Base-by-base conservation (phyloP, 2,113 vertebrate species). In the Martes martes region DNA sequence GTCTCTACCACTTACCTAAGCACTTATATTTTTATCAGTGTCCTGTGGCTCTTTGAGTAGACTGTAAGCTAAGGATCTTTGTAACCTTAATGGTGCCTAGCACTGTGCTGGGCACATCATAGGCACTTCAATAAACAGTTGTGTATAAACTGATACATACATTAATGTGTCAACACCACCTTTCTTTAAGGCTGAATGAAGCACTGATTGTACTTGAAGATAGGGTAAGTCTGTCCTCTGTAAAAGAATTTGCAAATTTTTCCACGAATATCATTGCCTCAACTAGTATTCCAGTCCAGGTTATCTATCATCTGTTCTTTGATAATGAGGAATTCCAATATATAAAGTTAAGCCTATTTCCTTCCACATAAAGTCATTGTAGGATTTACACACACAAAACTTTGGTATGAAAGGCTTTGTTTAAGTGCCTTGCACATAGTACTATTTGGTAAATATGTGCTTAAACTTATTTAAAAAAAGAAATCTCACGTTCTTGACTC, bases 341-440 rank as follows among this genome's bases (percentile, higher is more conserved):
- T 61, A 63, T 2, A 71, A 55, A 74, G 83, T 89, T 84, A 89
- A 92, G 81, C 19, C 39, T 82, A 42, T 76, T 47, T 84, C 47
- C 47, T 81, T 69, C 78, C 71, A 55, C 55, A 45, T 55, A 79
- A 89, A 67, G 50, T 52, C 33, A 86, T 6, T 86, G 63, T 2
- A 7, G 47, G 28, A 63, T 39, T 82, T 94, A 50, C 45, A 74
- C 39, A 69, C 26, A 42, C 7, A 87, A 63, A 57, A 85, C 5
- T 87, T 93, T n/a, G n/a, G 67, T 73, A 57, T 79, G 52, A 84
- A 95, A 95, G 61, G n/a, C 45, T 88, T 52, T 89, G 23, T 78
- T 31, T 83, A 71, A 73, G 84, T 83, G 84, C 84, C n/a, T 71
- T 83, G 4, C 15, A 28, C 10, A 69, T 19, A 52, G 74, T 65